phyloP scores from a whole-genome alignment of 2,113 vertebrate genomes.

The Xyrauchen texanus region DNA sequence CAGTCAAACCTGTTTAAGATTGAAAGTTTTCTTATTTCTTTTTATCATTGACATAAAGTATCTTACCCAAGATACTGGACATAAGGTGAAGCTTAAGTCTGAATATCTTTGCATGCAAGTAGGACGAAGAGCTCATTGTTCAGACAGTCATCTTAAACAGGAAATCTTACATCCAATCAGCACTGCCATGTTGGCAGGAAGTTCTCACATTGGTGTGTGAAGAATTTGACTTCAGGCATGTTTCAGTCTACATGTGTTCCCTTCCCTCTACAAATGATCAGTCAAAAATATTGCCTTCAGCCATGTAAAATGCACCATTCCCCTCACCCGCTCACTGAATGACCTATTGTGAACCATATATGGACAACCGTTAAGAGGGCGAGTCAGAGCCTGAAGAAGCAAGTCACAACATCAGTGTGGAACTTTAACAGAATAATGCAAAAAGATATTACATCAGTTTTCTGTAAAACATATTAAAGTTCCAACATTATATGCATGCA shows the following conservation, averaged over 20 bases:
- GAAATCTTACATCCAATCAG: constrained; percentile 27
- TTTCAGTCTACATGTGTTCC: background rate
- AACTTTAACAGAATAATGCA: background rate
- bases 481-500: background rate
- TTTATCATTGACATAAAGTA: too few species aligned
- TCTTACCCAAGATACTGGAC: too few species aligned
- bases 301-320: background rate
- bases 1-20: too few species aligned
- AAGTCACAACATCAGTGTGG: background rate
- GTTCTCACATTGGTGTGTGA: background rate
- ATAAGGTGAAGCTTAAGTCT: too few species aligned
- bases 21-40: too few species aligned
- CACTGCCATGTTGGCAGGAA: constrained; percentile 42
- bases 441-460: background rate
- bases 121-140: too few species aligned
- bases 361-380: background rate
- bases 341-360: background rate
- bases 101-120: background rate
- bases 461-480: background rate
- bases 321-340: background rate
- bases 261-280: background rate
- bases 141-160: background rate
- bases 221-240: background rate
- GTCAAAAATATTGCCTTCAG: background rate
- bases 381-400: background rate